Evolutionary conservation across 2,797 vertebrate genomes (phyloP).

Genomic region (Onychomys arenicola): DNA sequence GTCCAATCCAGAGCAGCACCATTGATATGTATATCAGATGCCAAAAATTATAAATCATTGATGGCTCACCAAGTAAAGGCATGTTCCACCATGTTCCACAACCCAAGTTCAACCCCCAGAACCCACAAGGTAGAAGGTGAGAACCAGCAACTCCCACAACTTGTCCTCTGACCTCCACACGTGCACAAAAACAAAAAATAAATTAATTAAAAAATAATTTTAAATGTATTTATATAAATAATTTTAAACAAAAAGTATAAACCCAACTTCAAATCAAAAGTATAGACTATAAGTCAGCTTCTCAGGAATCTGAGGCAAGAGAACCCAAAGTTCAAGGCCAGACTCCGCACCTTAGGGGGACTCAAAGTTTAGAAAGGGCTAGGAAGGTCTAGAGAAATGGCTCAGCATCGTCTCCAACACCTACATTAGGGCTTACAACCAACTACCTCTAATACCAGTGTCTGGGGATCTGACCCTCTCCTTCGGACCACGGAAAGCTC

Average conservation of each 20-base stretch:
- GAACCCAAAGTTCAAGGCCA: not conserved
- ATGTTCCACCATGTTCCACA: too few species aligned
- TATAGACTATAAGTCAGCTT: not conserved
- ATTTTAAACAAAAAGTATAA: not conserved
- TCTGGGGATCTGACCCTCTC: not conserved
- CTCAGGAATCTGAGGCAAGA: not conserved
- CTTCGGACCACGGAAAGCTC: not conserved
- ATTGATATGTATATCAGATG: too few species aligned
- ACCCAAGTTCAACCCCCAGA: too few species aligned
- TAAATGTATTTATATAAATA: not conserved
- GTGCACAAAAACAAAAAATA: not conserved
- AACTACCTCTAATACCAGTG: not conserved
- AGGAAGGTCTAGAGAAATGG: not conserved
- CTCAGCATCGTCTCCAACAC: not conserved
- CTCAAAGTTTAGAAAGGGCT: not conserved
- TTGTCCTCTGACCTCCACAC: too few species aligned
- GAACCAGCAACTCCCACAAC: too few species aligned
- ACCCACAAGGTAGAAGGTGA: too few species aligned
- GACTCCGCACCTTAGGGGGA: not conserved
- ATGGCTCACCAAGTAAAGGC: too few species aligned
- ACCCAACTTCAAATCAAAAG: constrained; percentile 39
- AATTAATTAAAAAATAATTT: not conserved
- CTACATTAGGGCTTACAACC: not conserved
- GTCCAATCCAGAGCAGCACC: too few species aligned
- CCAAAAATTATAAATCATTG: too few species aligned